Conservation (phyloP, 2,797 vertebrate species). For the Cichlasoma orientale region DNA sequence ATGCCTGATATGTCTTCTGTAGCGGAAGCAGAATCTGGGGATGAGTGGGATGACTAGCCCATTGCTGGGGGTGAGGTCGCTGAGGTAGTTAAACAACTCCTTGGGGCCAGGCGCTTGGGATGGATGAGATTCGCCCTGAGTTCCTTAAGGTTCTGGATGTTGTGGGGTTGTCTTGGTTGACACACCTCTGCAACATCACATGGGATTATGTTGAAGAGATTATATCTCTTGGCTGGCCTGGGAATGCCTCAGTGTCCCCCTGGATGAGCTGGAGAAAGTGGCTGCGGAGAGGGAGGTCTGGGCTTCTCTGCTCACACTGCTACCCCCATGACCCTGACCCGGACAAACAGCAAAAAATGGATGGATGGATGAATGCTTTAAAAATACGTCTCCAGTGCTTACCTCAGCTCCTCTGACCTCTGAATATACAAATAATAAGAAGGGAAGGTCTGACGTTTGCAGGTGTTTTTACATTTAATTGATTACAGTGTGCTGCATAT, state of each 20-base stretch:
- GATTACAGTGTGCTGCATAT: not conserved
- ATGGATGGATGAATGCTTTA: no score
- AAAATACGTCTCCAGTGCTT: no score
- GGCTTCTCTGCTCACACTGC: no score
- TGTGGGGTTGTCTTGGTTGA: not conserved
- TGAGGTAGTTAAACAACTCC: not conserved
- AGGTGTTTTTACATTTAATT: not conserved
- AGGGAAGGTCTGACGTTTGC: not conserved
- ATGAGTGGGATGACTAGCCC: not conserved
- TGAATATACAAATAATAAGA: not conserved
- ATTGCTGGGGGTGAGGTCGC: not conserved
- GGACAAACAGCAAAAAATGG: no score
- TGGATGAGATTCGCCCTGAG: not conserved
- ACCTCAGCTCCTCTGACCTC: not conserved
- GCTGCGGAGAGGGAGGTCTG: no score
- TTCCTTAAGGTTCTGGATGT: not conserved
- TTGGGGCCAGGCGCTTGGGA: not conserved
- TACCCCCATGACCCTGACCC: no score
- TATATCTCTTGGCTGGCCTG: no score
- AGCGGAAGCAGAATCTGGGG: not conserved
- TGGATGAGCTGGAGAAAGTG: no score
- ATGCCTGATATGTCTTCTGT: not conserved
- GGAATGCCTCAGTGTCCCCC: no score
- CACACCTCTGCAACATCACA: not conserved
- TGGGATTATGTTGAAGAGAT: no score